A percentile compares a stretch with the other conserved stretches of the same genome.
Conservation (phyloP, 1,140 invertebrate genomes). For the Drosophila asahinai region DNA sequence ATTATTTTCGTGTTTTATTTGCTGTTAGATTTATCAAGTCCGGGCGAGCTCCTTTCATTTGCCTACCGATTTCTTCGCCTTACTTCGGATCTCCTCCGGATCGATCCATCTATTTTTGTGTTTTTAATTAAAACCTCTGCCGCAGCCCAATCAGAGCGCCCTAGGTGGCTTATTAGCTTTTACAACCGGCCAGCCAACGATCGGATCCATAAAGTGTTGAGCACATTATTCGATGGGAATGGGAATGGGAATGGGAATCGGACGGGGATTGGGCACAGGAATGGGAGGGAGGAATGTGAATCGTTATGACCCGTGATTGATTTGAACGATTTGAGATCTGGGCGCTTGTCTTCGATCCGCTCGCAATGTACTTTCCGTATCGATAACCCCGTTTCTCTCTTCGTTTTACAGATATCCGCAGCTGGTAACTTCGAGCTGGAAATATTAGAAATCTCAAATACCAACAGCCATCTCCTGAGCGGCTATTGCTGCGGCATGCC, state of each 20-base stretch:
- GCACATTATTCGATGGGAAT: constrained; percentile 70
- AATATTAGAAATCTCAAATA: constrained; percentile 95
- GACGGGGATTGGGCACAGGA: neutral
- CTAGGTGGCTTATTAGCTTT: constrained; percentile 84
- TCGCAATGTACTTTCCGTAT: constrained; percentile 54
- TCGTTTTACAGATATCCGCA: constrained; percentile 77
- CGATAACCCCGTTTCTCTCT: constrained; percentile 45
- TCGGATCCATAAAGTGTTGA: constrained; percentile 67
- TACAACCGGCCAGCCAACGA: constrained; percentile 64
- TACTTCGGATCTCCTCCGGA: constrained; percentile 54
- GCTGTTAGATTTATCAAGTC: constrained; percentile 72
- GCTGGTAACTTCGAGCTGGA: constrained; percentile 96
- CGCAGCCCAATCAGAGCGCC: constrained; percentile 81
- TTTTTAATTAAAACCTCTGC: constrained; percentile 82
- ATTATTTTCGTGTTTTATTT: constrained; percentile 83
- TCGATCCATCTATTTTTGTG: constrained; percentile 47
- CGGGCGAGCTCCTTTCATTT: constrained; percentile 44
- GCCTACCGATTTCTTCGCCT: constrained; percentile 33
- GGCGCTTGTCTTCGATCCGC: constrained; percentile 39
- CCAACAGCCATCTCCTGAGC: constrained; percentile 91
- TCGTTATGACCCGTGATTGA: constrained; percentile 76
- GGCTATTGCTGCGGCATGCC: constrained; percentile 93
- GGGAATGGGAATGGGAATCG: constrained; percentile 12
- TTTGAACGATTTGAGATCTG: constrained; percentile 73
- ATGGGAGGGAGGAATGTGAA: neutral